Percentiles rank a stretch among this genome's conserved stretches.
These are phyloP conservation scores for Ctenodactylus gundi DNA, from an alignment of 2,113 vertebrate genomes.

Conservation along the genomic window DNA sequence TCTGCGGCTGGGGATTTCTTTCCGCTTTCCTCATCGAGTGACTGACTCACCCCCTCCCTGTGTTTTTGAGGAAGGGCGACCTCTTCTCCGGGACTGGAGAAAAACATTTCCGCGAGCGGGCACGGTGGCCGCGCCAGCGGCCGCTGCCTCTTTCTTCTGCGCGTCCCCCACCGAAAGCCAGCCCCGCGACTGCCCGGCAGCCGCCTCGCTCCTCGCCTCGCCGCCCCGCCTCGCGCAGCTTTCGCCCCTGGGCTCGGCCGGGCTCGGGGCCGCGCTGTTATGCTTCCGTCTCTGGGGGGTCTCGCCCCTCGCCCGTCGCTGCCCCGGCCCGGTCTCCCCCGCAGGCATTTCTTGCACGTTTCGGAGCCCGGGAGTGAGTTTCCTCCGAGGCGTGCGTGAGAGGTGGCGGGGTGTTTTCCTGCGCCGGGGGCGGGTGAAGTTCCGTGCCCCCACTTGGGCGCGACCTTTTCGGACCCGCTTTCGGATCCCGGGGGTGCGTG, in stretches of 20 bases:
- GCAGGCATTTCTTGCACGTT: conserved; percentile 18
- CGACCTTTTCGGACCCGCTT: conserved; percentile 66
- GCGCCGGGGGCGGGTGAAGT: conserved; percentile 73
- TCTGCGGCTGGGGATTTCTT: conserved; percentile 74
- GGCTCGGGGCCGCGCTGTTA: too few relatives aligned
- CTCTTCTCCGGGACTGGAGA: conserved; percentile 42
- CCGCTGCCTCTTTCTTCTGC: conserved; percentile 66
- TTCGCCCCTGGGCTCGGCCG: too few relatives aligned
- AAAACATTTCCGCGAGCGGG: background rate
- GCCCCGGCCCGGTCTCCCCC: conserved; percentile 23
- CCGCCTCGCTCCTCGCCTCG: conserved; percentile 34
- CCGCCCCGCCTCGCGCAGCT: too few relatives aligned
- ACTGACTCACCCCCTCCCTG: conserved; percentile 44
- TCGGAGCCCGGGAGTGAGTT: conserved; percentile 73
- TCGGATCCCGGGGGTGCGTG: background rate
- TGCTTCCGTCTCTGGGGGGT: conserved; percentile 56
- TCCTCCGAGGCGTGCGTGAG: conserved; percentile 52
- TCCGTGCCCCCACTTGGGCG: conserved; percentile 70
- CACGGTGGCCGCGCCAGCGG: conserved; percentile 58
- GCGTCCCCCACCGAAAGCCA: conserved; percentile 31
- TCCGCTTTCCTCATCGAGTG: conserved; percentile 65
- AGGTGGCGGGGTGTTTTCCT: conserved; percentile 64
- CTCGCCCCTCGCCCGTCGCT: conserved; percentile 21
- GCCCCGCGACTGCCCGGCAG: conserved; percentile 63
- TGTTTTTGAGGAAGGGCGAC: conserved; percentile 53